Percentiles rank a stretch among this genome's conserved stretches.
phyloP scores from a whole-genome alignment of 2,113 vertebrate genomes.

The Micromys minutus region DNA sequence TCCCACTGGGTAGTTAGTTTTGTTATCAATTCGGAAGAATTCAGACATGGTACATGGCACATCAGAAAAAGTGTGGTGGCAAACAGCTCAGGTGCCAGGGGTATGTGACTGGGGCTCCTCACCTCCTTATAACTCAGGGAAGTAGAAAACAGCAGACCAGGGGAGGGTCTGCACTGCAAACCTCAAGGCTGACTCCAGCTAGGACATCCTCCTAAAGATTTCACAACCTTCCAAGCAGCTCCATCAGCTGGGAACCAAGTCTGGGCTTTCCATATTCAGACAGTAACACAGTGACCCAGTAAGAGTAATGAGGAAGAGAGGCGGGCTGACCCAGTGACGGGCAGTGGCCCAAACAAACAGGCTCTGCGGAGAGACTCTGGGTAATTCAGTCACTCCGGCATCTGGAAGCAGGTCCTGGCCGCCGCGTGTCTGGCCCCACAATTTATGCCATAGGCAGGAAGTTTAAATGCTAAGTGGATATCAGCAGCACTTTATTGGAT shows the following conservation, averaged over 20 bases:
- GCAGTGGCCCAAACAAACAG: neutral
- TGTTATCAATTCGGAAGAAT: neutral
- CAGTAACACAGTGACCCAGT: neutral
- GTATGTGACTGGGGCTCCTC: neutral
- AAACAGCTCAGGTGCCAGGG: neutral
- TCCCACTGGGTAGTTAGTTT: neutral
- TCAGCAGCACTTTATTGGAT: conserved; percentile 49
- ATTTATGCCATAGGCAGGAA: conserved; percentile 37
- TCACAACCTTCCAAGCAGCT: neutral
- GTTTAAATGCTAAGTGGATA: conserved; percentile 51
- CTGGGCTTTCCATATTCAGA: neutral
- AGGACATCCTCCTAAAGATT: neutral
- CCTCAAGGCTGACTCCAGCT: neutral
- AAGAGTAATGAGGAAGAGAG: neutral
- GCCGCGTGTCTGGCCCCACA: neutral
- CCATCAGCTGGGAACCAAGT: neutral
- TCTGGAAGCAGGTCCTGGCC: neutral
- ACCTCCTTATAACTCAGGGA: neutral
- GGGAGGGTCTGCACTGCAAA: neutral
- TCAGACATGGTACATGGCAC: too few relatives aligned
- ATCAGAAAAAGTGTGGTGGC: neutral
- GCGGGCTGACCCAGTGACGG: neutral
- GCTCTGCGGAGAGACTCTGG: neutral
- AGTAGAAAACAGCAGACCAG: neutral
- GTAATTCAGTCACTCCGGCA: neutral